Evolutionary conservation across 2,888 invertebrate species (phyloP).

Genomic region (Mythimna impura): DNA sequence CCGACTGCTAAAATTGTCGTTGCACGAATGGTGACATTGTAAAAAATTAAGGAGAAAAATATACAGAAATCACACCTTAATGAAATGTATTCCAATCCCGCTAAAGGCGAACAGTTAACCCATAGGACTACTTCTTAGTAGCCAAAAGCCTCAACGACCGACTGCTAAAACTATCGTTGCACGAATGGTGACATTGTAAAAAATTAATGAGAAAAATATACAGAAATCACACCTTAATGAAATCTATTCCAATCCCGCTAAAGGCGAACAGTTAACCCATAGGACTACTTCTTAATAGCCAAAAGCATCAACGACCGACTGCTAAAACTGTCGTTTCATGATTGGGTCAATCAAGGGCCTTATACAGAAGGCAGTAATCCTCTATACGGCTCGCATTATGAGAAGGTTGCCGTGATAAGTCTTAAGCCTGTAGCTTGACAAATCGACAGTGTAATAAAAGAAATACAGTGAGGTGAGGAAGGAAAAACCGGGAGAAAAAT

Average conservation of each 20-base stretch:
- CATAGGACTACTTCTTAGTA: no score
- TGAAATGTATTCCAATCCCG: no score
- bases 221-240: background rate
- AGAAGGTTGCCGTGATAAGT: background rate
- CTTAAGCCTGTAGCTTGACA: background rate
- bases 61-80: no score
- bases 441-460: background rate
- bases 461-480: background rate
- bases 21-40: background rate
- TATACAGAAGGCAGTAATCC: background rate
- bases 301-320: background rate
- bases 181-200: background rate
- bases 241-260: conserved; percentile 56
- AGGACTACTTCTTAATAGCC: accelerated
- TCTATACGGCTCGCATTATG: no score
- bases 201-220: background rate
- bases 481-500: background rate
- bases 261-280: conserved; percentile 1
- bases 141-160: background rate
- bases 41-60: no score
- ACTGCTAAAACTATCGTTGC: background rate
- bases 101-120: no score
- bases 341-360: background rate
- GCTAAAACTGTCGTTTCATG: background rate
- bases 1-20: background rate